A percentile compares a stretch with the other conserved stretches of the same genome.
Conservation (phyloP, 2,888 invertebrate genomes). For the Melieria picta region DNA sequence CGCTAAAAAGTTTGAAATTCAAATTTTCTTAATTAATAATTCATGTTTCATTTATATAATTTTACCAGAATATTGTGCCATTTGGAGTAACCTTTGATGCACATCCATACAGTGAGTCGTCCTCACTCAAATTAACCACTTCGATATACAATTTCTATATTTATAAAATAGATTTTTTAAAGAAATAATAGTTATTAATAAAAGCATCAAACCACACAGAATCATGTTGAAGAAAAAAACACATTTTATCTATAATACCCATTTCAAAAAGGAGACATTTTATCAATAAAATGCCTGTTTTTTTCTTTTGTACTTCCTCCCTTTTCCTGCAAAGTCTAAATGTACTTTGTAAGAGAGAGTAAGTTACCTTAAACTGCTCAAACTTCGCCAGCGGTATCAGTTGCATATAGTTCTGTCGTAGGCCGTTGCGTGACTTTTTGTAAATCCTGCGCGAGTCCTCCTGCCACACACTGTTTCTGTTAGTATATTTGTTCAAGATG, state of each 20-base stretch:
- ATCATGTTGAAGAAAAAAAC: not conserved
- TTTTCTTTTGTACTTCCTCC: too few species aligned
- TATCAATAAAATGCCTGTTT: too few species aligned
- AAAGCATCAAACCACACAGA: not conserved
- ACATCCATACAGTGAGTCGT: conserved; percentile 84
- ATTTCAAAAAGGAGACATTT: too few species aligned
- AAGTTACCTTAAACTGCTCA: conserved; percentile 52
- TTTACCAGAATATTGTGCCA: conserved; percentile 17
- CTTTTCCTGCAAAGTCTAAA: too few species aligned
- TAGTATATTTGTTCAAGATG: not conserved
- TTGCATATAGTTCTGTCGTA: conserved; percentile 55
- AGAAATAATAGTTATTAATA: not conserved
- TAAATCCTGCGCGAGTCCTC: conserved; percentile 68
- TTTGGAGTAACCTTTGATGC: conserved; percentile 68
- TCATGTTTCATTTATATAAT: not conserved
- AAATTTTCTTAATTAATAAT: too few species aligned
- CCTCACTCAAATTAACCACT: conserved; percentile 73
- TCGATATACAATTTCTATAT: conserved; percentile 69
- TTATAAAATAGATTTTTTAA: conserved; percentile 1
- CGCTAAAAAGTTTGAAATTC: conserved; percentile 38
- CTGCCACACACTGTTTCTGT: conserved; percentile 66
- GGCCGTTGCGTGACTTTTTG: conserved; percentile 55
- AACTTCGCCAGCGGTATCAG: conserved; percentile 57
- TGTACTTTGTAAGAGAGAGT: not conserved
- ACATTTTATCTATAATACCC: too few species aligned